Evolutionary conservation across 2,888 invertebrate species (phyloP).

Genomic region (Agrilus mali): DNA sequence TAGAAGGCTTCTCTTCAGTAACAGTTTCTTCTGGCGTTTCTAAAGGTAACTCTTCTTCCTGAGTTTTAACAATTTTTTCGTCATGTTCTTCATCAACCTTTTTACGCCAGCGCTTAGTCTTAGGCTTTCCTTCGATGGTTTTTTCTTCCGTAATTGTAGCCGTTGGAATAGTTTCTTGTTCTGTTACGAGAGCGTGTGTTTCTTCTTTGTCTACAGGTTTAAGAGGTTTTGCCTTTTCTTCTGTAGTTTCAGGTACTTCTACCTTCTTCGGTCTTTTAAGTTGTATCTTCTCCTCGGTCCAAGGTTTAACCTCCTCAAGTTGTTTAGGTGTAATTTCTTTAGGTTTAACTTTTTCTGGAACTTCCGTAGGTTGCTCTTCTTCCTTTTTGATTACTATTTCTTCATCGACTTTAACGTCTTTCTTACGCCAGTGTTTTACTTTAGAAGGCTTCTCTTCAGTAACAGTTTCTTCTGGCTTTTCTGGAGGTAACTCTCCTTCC

Average conservation of each 20-base stretch:
- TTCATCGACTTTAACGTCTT: constrained; percentile 10
- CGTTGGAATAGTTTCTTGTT: constrained; percentile 18
- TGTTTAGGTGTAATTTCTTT: constrained; percentile 4
- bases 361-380: constrained; percentile 16
- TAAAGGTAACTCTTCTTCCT: neutral
- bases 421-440: constrained; percentile 2
- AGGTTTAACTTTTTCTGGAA: constrained; percentile 9
- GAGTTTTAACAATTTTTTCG: neutral
- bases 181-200: constrained; percentile 16
- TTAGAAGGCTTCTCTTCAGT: neutral
- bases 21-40: neutral
- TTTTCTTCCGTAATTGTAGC: constrained; percentile 5
- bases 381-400: constrained; percentile 14
- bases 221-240: constrained; percentile 1
- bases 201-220: constrained; percentile 20
- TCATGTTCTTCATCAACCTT: constrained; percentile 5
- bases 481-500: no score
- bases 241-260: neutral
- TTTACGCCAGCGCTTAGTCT: constrained; percentile 9
- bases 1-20: neutral
- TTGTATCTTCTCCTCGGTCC: neutral
- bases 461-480: neutral
- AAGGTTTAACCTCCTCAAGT: constrained; percentile 1
- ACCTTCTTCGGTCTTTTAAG: no score
- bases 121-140: constrained; percentile 3